These are phyloP conservation scores for Champsocephalus gunnari DNA, from an alignment of 2,797 vertebrate genomes.

Conservation along the genomic window DNA sequence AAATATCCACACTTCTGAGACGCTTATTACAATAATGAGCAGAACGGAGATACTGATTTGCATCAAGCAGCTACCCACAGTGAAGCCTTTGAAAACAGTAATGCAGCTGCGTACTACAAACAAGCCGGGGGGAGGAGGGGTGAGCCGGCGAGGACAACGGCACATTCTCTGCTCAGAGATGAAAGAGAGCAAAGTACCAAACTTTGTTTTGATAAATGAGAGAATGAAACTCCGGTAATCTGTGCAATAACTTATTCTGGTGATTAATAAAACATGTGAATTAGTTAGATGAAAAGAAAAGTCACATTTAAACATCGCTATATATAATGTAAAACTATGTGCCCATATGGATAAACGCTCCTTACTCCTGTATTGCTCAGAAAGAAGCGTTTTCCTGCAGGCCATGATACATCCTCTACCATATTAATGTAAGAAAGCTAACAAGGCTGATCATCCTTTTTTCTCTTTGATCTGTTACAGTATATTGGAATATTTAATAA, in stretches of 20 bases:
- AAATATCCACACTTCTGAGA: slow-evolving; percentile 46
- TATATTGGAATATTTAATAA: slow-evolving; percentile 9
- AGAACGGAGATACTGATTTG: slow-evolving; percentile 46
- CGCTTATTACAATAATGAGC: slow-evolving; percentile 60
- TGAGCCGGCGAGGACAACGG: slow-evolving; percentile 20
- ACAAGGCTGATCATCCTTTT: background rate
- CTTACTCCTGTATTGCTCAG: slow-evolving; percentile 28
- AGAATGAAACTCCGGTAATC: slow-evolving; percentile 63
- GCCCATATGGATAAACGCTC: slow-evolving; percentile 30
- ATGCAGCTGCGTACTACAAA: slow-evolving; percentile 50
- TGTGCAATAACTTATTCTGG: slow-evolving; percentile 66
- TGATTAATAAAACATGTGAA: slow-evolving; percentile 70
- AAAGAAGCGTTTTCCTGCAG: slow-evolving; percentile 4
- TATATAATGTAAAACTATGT: slow-evolving; percentile 28
- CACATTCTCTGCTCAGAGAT: slow-evolving; percentile 32
- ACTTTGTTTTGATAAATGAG: slow-evolving; percentile 69
- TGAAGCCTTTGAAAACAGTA: slow-evolving; percentile 39
- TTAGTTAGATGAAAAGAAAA: slow-evolving; percentile 56
- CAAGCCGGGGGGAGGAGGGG: slow-evolving; percentile 24
- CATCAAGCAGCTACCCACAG: slow-evolving; percentile 35
- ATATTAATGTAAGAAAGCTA: background rate
- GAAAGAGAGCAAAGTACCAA: slow-evolving; percentile 57
- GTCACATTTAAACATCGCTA: slow-evolving; percentile 39
- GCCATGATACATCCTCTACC: background rate
- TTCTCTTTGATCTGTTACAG: slow-evolving; percentile 6